phyloP scores from a whole-genome alignment of 1,140 invertebrate species.

The Calliphora vicina region DNA sequence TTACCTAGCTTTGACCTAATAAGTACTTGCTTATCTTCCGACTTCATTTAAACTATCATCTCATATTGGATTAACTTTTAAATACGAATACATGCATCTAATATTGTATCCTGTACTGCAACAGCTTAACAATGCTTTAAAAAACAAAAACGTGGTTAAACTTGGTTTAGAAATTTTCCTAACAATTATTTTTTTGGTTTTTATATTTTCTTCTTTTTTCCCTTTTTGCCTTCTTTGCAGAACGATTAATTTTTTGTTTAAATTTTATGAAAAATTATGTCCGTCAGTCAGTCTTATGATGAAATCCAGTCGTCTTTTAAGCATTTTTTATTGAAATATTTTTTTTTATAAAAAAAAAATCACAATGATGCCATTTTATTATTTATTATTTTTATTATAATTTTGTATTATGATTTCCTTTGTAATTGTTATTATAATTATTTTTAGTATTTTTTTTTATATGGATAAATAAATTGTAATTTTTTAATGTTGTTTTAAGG shows the following conservation, averaged over 20 bases:
- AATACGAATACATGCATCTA: not conserved
- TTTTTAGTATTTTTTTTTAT: not conserved
- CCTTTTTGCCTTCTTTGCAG: constrained; percentile 37
- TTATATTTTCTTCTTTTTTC: constrained; percentile 30
- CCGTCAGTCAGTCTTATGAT: not conserved
- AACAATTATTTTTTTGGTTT: constrained; percentile 9
- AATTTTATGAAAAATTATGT: not conserved
- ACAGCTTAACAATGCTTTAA: not conserved
- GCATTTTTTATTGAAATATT: not conserved
- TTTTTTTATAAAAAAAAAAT: not conserved
- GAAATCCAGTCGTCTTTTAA: not conserved
- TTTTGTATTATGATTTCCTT: not conserved
- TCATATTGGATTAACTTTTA: not conserved
- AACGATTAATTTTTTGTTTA: constrained; percentile 35
- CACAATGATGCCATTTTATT: not conserved
- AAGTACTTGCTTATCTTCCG: no score
- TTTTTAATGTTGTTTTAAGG: constrained; percentile 1
- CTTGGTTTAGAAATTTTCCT: not conserved
- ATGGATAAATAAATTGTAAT: not conserved
- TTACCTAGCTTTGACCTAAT: no score
- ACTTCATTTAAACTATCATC: not conserved
- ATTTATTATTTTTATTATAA: not conserved
- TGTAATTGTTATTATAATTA: constrained; percentile 2
- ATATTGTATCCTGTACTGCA: not conserved
- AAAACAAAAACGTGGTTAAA: not conserved